Evolutionary conservation across 2,797 vertebrate genomes (phyloP).

Genomic region (Philypnodon macrostomus): DNA sequence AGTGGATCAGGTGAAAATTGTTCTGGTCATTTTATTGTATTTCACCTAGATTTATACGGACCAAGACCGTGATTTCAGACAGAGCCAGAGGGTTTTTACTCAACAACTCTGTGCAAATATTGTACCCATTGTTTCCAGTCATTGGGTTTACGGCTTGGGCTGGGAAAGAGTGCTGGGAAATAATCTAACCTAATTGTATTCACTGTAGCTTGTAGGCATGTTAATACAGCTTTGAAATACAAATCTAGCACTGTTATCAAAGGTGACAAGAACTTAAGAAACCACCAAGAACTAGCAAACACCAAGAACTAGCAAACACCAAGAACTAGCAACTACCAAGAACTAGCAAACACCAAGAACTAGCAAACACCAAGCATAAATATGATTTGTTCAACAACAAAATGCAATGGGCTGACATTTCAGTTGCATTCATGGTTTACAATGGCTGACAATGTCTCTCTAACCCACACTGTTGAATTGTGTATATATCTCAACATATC

Average conservation of each 20-base stretch:
- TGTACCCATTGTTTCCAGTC: conserved; percentile 21
- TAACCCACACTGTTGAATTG: conserved; percentile 1
- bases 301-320: too few relatives aligned
- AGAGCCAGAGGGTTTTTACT: conserved; percentile 4
- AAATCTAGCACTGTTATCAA: conserved; percentile 6
- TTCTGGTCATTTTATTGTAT: conserved; percentile 21
- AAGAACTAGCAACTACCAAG: too few relatives aligned
- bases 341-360: too few relatives aligned
- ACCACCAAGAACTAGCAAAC: too few relatives aligned
- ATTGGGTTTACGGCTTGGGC: conserved; percentile 33
- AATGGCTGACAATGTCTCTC: conserved; percentile 1
- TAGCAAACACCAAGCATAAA: too few relatives aligned
- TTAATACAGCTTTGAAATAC: neutral
- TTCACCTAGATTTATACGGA: conserved; percentile 11
- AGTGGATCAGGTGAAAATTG: conserved; percentile 18
- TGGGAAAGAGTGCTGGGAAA: conserved; percentile 25
- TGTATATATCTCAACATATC: conserved; percentile 5
- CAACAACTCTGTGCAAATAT: conserved; percentile 11
- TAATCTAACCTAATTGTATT: conserved; percentile 23
- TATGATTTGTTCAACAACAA: neutral
- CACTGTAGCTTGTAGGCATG: conserved; percentile 4
- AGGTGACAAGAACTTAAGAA: neutral
- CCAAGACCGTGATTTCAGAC: conserved; percentile 11
- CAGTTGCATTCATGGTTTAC: conserved; percentile 1
- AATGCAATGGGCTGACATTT: neutral